Conservation (phyloP, 2,797 vertebrate genomes). For the Trachops cirrhosus region DNA sequence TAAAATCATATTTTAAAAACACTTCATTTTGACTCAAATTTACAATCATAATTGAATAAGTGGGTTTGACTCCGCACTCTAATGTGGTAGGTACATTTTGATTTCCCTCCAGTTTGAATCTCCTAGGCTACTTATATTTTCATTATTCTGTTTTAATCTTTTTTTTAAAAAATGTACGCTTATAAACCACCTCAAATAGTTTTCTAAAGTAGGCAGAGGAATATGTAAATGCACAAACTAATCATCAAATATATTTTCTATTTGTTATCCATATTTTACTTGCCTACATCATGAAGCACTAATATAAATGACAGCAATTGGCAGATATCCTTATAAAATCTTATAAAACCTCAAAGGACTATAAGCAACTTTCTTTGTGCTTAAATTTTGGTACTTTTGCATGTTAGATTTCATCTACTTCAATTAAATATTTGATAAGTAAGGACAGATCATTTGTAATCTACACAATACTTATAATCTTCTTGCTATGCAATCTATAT, state of each 20-base stretch:
- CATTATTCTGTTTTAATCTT: constrained; percentile 5
- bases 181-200: constrained; percentile 30
- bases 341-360: neutral
- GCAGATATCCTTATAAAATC: constrained; percentile 1
- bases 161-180: neutral
- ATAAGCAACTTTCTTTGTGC: neutral
- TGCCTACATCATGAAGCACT: constrained; percentile 5
- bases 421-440: neutral
- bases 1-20: neutral
- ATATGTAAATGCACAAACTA: neutral
- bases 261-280: neutral
- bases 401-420: neutral
- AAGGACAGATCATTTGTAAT: neutral
- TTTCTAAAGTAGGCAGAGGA: neutral
- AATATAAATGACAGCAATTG: neutral
- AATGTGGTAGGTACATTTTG: neutral
- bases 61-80: neutral
- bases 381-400: neutral
- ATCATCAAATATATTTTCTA: neutral
- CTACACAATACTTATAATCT: neutral
- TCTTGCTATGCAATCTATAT: neutral
- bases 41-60: neutral
- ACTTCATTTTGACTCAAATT: neutral
- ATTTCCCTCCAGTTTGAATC: neutral
- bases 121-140: neutral